These are phyloP conservation scores for Fundulus diaphanus DNA, from an alignment of 2,797 vertebrate genomes.

Conservation along the genomic window DNA sequence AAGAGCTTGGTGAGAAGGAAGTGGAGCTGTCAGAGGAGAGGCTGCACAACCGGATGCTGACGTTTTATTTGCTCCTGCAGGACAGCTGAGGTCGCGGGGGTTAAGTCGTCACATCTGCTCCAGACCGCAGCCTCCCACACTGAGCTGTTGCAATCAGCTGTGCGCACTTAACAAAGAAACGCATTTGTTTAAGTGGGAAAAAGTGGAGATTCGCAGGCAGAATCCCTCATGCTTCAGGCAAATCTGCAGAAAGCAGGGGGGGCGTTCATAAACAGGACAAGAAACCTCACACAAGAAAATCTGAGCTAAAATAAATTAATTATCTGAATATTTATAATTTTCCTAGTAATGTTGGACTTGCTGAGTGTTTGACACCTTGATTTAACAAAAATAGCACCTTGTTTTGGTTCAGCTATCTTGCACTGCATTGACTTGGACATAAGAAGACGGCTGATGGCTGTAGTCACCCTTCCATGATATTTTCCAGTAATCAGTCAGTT, in stretches of 20 bases:
- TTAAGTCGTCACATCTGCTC: slow-evolving; percentile 83
- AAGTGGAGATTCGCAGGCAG: slow-evolving; percentile 7
- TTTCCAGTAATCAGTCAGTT: slow-evolving; percentile 17
- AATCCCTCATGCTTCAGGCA: neutral
- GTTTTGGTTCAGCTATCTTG: neutral
- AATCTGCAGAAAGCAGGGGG: slow-evolving; percentile 7
- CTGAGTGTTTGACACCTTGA: neutral
- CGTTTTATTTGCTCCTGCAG: slow-evolving; percentile 81
- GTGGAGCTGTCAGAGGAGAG: slow-evolving; percentile 70
- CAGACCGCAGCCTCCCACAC: slow-evolving; percentile 65
- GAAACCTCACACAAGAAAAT: neutral
- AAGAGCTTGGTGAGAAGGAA: slow-evolving; percentile 67
- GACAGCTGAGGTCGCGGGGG: slow-evolving; percentile 78
- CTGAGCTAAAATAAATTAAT: neutral
- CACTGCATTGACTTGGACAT: slow-evolving; percentile 10
- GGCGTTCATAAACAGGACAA: neutral
- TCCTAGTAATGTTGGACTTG: neutral
- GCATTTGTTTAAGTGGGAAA: slow-evolving; percentile 28
- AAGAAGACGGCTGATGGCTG: slow-evolving; percentile 12
- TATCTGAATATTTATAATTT: neutral
- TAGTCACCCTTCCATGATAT: slow-evolving; percentile 7
- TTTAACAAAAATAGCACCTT: neutral
- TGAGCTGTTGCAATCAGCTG: slow-evolving; percentile 38
- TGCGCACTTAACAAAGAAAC: slow-evolving; percentile 14
- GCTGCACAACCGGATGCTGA: slow-evolving; percentile 80